Base-by-base conservation (phyloP, 2,888 invertebrate species). In the Xanthia icteritia region DNA sequence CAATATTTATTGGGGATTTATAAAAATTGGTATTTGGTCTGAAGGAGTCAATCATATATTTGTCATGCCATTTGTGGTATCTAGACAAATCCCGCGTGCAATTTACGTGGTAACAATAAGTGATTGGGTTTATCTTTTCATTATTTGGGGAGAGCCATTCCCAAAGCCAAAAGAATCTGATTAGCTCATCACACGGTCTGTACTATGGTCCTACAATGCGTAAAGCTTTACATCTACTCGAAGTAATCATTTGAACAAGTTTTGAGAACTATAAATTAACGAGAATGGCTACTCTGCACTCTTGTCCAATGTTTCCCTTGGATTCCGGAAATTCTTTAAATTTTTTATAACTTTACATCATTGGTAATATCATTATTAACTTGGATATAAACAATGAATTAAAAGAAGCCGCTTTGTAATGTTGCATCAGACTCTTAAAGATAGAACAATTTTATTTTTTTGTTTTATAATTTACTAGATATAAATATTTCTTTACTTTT, bases 1-100 rank as follows among this genome's bases (percentile, higher is more conserved):
- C 85, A 84, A 87, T 90, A 86, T 88, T 86, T 89, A 86, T 84
- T 80, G 82, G 73, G 72, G 86, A 86, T 88, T 84, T 83, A 73
- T 79, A 84, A 79, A 86, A 87, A 89, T 85, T 89, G 86, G 73
- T 79, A 84, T 87, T 83, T 82, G 71, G 66, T 81, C 36, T 65
- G 63, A 81, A 77, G 60, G 60, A 78, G 77, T 86, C 77, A 74
- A 80, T 84, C 80, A 86, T 61, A 86, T 61, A 65, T 77, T 79
- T 76, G 69, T 51, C n/a, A 51, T 51, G 51, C 9, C 17, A 51
- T 76, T 81, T 58, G 64, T 56, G 15, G n/a, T 17, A 71, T 74
- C 61, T 42, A 64, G 58, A 81, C 20, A 66, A 72, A 78, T 72
- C 48, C n/a, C 23, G 36, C 11, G 48, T 23, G 4, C n/a, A 69